A percentile compares a stretch with the other conserved stretches of the same genome.
Conservation (phyloP, 2,888 invertebrate species). For the Tipula confusa region DNA sequence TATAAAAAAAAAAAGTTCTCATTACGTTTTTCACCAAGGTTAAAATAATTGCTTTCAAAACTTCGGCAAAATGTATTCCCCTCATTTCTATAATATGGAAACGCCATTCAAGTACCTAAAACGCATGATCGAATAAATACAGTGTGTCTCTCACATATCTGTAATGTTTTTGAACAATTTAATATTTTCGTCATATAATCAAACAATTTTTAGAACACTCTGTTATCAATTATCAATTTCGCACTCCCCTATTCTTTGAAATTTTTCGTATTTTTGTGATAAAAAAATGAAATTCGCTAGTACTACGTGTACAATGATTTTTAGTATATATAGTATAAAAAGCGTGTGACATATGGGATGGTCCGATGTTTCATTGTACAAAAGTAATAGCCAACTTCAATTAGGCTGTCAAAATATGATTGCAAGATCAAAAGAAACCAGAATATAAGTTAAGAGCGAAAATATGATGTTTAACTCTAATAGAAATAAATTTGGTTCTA, state of each 20-base stretch:
- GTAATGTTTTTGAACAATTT: too few species aligned
- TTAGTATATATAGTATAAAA: neutral
- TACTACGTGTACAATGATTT: neutral
- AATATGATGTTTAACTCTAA: neutral
- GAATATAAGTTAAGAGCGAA: neutral
- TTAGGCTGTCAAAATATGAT: neutral
- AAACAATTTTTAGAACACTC: neutral
- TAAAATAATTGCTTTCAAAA: neutral
- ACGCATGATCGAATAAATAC: neutral
- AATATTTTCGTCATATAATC: neutral
- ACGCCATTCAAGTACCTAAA: neutral
- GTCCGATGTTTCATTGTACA: neutral
- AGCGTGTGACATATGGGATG: neutral
- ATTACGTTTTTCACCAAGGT: neutral
- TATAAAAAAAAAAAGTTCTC: too few species aligned
- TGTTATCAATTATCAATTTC: neutral
- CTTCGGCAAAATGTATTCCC: neutral
- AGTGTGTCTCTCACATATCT: neutral
- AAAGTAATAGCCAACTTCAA: neutral
- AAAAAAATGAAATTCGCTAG: neutral
- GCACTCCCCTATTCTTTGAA: neutral
- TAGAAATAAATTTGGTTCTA: neutral
- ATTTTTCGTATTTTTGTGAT: neutral
- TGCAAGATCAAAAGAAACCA: conserved; percentile 17
- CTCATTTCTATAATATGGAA: neutral